These are phyloP conservation scores for Thermophis baileyi DNA, from an alignment of 2,113 vertebrate species.

Conservation along the genomic window DNA sequence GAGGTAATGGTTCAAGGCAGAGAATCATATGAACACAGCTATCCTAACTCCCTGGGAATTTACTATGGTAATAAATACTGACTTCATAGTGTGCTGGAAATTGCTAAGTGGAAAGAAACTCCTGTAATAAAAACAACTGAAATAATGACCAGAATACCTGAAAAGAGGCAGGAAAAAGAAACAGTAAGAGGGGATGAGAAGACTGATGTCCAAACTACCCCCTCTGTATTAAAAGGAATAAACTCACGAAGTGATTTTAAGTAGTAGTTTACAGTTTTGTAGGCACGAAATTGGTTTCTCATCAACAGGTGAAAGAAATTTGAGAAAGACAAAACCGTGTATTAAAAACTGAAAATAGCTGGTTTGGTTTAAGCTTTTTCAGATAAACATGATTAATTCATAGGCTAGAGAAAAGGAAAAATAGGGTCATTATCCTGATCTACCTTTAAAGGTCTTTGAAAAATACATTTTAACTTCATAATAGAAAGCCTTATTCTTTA, in stretches of 20 bases:
- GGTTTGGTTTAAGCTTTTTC: not conserved
- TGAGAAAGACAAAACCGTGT: accelerated
- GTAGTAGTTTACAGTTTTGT: too few relatives aligned
- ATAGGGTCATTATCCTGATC: not conserved
- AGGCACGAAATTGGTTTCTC: not conserved
- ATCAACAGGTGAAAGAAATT: not conserved
- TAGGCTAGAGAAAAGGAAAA: not conserved
- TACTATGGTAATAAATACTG: not conserved
- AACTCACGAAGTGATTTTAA: too few relatives aligned
- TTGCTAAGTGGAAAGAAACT: too few relatives aligned
- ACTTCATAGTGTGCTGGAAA: too few relatives aligned
- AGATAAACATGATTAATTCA: not conserved
- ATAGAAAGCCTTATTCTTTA: too few relatives aligned
- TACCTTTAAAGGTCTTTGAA: not conserved
- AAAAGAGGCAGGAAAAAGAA: too few relatives aligned
- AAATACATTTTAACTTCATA: not conserved
- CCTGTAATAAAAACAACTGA: too few relatives aligned
- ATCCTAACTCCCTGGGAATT: not conserved
- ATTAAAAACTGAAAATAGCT: not conserved
- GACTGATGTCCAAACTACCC: too few relatives aligned
- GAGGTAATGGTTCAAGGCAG: not conserved
- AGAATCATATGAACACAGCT: not conserved
- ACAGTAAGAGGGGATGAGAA: too few relatives aligned
- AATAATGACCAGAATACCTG: too few relatives aligned
- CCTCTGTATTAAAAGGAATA: too few relatives aligned